Evolutionary conservation across 2,113 vertebrate species (phyloP).

Genomic region (Boulengeromyrus knoepffleri): DNA sequence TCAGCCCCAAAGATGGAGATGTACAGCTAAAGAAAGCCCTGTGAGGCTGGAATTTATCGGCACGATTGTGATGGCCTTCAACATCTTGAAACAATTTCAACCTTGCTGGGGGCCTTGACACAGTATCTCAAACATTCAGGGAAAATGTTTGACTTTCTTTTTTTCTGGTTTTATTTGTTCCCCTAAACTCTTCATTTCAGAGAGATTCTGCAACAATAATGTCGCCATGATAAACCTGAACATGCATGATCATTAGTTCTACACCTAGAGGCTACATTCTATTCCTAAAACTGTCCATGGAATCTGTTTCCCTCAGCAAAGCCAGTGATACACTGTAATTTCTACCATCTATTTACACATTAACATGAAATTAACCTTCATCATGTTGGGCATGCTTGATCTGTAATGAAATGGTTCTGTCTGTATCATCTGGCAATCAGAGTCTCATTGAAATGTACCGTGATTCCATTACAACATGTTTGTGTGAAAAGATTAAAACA

Average conservation of each 20-base stretch:
- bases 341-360: background rate
- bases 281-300: background rate
- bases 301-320: background rate
- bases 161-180: conserved; percentile 12
- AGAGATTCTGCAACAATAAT: background rate
- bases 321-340: background rate
- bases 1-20: conserved; percentile 4
- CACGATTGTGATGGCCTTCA: conserved; percentile 33
- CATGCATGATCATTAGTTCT: background rate
- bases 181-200: background rate
- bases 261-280: background rate
- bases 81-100: conserved; percentile 47
- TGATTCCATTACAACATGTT: background rate
- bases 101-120: conserved; percentile 34
- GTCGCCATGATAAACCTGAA: background rate
- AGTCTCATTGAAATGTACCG: background rate
- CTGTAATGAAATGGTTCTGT: background rate
- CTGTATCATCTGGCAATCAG: background rate
- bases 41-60: conserved; percentile 37
- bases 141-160: conserved; percentile 9
- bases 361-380: background rate
- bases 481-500: background rate
- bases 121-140: conserved; percentile 4
- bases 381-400: background rate
- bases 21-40: conserved; percentile 17